Evolutionary conservation across 2,113 vertebrate genomes (phyloP).

Genomic region (Heteronetta atricapilla): DNA sequence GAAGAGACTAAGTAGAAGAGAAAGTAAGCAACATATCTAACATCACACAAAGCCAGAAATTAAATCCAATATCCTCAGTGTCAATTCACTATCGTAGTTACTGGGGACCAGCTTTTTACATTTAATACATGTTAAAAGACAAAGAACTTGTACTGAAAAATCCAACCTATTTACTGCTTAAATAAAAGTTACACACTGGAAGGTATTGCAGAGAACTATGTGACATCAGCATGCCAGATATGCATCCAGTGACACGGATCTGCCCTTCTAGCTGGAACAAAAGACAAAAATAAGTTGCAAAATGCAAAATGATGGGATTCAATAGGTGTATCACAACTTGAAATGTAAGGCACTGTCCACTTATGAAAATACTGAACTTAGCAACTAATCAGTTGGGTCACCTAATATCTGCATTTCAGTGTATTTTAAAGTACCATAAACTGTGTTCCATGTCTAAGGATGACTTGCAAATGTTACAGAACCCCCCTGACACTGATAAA

Average conservation of each 20-base stretch:
- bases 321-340: background rate
- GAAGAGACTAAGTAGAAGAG: background rate
- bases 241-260: rapidly evolving
- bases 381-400: background rate
- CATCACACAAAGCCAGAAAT: background rate
- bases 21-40: background rate
- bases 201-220: background rate
- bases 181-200: background rate
- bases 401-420: background rate
- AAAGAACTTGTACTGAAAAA: background rate
- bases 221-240: rapidly evolving
- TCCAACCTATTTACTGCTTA: background rate
- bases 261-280: background rate
- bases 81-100: background rate
- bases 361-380: background rate
- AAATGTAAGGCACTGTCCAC: background rate
- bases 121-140: background rate
- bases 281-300: background rate
- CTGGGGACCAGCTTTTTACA: background rate
- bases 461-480: background rate
- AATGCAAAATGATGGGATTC: background rate
- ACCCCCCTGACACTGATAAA: background rate
- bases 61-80: background rate
- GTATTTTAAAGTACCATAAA: background rate
- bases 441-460: background rate